Percentiles rank a stretch among this genome's conserved stretches.
phyloP scores from a whole-genome alignment of 2,797 vertebrate genomes.

The Chrysocyon brachyurus region DNA sequence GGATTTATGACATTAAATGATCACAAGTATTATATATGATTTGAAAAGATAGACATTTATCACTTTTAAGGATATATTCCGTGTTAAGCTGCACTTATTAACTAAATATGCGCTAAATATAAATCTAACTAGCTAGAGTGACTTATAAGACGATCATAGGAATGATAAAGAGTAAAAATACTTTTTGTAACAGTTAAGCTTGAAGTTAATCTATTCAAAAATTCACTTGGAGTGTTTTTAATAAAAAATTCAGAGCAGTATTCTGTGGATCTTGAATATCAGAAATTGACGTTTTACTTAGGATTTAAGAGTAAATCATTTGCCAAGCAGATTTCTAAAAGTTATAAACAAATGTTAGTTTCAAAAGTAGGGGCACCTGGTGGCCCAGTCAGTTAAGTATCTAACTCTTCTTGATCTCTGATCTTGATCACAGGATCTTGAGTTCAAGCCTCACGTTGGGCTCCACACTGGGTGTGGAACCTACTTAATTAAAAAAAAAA shows the following conservation, averaged over 20 bases:
- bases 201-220: constrained; percentile 16
- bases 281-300: constrained; percentile 34
- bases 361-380: background rate
- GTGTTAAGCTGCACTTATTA: background rate
- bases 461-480: background rate
- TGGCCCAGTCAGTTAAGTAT: background rate
- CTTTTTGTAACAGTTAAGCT: background rate
- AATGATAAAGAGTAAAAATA: constrained; percentile 1
- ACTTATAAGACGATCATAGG: background rate
- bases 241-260: background rate
- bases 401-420: background rate
- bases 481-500: background rate
- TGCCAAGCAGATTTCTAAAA: constrained; percentile 32
- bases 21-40: background rate
- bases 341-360: background rate
- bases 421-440: background rate
- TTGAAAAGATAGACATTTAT: background rate
- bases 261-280: background rate
- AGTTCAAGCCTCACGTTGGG: background rate
- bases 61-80: background rate
- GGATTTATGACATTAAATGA: background rate
- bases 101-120: background rate
- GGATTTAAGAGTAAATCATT: constrained; percentile 13
- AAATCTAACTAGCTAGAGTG: background rate
- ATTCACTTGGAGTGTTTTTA: constrained; percentile 24